phyloP scores from a whole-genome alignment of 1,140 invertebrate genomes.

The Drosophila trapezifrons region DNA sequence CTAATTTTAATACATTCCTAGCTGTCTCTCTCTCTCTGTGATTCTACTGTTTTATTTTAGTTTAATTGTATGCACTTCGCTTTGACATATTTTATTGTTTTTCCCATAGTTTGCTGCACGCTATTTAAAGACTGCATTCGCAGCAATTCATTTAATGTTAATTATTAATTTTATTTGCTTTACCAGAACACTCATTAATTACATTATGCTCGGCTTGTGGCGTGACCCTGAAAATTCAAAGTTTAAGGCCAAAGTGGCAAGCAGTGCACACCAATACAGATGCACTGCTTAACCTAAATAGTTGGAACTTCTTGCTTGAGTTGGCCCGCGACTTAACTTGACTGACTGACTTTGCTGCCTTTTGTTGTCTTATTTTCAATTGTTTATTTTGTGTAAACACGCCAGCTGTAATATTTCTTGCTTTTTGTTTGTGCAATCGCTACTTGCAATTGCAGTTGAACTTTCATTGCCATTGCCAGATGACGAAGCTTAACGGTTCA shows the following conservation, averaged over 20 bases:
- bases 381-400: conserved; percentile 56
- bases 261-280: conserved; percentile 17
- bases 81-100: conserved; percentile 55
- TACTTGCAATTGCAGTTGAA: conserved; percentile 37
- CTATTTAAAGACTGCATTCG: conserved; percentile 45
- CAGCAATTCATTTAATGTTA: conserved; percentile 46
- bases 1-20: conserved; percentile 8
- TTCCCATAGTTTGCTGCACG: conserved; percentile 59
- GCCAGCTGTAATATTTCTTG: conserved; percentile 13
- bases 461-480: conserved; percentile 55
- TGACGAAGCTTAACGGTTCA: conserved; percentile 48
- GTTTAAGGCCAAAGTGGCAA: conserved; percentile 40
- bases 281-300: conserved; percentile 27
- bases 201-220: conserved; percentile 15
- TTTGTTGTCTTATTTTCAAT: conserved; percentile 25
- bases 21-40: conserved; percentile 21
- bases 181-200: conserved; percentile 16
- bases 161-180: conserved; percentile 40
- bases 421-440: conserved; percentile 13
- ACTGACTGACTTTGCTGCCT: conserved; percentile 18
- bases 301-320: conserved; percentile 33
- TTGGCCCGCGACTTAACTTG: conserved; percentile 32
- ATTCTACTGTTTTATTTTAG: conserved; percentile 34
- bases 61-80: conserved; percentile 25
- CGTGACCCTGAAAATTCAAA: conserved; percentile 30